phyloP scores from a whole-genome alignment of 1,140 invertebrate species.

The Drosophila ambigua region DNA sequence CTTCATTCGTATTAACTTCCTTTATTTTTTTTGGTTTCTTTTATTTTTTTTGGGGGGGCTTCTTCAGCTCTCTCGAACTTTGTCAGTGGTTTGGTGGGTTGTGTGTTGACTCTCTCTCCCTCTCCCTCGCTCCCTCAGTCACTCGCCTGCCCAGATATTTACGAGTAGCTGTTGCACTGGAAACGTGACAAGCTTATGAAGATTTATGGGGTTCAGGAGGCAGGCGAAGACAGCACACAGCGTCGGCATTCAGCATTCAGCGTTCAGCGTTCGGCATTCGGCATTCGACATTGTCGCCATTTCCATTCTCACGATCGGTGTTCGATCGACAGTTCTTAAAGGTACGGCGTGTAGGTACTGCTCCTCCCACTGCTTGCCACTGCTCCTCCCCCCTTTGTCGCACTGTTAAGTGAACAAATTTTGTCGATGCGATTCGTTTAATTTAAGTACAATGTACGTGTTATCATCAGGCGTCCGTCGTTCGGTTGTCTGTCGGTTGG shows the following conservation, averaged over 20 bases:
- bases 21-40: too few species aligned
- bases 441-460: conserved; percentile 80
- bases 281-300: conserved; percentile 75
- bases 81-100: conserved; percentile 2
- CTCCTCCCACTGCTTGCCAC: conserved; percentile 6
- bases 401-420: conserved; percentile 33
- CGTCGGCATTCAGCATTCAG: neutral
- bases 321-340: conserved; percentile 77
- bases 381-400: neutral
- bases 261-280: neutral
- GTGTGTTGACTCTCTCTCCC: conserved; percentile 4
- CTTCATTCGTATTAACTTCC: too few species aligned
- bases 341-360: neutral
- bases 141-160: conserved; percentile 60
- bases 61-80: too few species aligned
- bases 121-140: conserved; percentile 36
- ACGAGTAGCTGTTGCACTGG: conserved; percentile 81
- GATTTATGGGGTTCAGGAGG: conserved; percentile 77
- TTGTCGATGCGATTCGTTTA: conserved; percentile 50
- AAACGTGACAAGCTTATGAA: conserved; percentile 83
- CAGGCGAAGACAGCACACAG: conserved; percentile 38
- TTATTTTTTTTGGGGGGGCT: too few species aligned
- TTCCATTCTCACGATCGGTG: conserved; percentile 81
- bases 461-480: conserved; percentile 30
- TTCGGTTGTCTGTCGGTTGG: neutral